Base-by-base conservation (phyloP, 1,140 invertebrate species). In the Zaprionus davidi region DNA sequence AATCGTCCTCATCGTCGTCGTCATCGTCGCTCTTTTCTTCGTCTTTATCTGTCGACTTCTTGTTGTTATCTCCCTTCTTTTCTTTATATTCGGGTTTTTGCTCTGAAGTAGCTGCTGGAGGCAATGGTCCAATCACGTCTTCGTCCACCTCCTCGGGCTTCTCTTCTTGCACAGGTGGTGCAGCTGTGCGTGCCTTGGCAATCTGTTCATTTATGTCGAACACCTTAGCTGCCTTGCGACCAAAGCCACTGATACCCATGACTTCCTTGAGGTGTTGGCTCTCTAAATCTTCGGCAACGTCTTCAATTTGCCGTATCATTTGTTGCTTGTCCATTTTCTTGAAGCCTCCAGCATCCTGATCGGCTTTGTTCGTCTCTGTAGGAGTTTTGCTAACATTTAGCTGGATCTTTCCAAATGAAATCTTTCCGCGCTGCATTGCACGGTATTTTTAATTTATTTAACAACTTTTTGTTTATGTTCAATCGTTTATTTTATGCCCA, bases 161-260 rank as follows among this genome's bases (percentile, higher is more conserved):
- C 11, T 44, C 46, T 17, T 58, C 68, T 22, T 58, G 77, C 31
- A 49, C 82, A 36, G 51, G 81, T 64, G 36, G 74, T 13, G 74
- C 74, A 20, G 38, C 58, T 63, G 90, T 76, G n/a, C 86, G 76
- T 11, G 90, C 86, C 59, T 87, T 90, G n/a, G 80, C 83, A 24
- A 92, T 92, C 71, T 93, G 91, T 24, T 92, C 94, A 81, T 95
- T 94, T 2, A 97, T 93, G 81, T 97, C 94, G 81, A 96, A 96
- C 12, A 94, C 94, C 90, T 96, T 96, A 1, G 96, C 96, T 0
- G 96, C 96, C 83, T 96, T 97, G 75, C 96, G 96, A 1, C 96
- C 96, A 91, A 97, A 97, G 12, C 95, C 94, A 56, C 95, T 94
- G 59, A 97, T 96, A 1, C 96, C 96, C 96, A 97, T 97, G 0